A percentile compares a stretch with the other conserved stretches of the same genome.
Evolutionary conservation across 2,888 invertebrate genomes (phyloP).

Genomic region (Parnassius mnemosyne): DNA sequence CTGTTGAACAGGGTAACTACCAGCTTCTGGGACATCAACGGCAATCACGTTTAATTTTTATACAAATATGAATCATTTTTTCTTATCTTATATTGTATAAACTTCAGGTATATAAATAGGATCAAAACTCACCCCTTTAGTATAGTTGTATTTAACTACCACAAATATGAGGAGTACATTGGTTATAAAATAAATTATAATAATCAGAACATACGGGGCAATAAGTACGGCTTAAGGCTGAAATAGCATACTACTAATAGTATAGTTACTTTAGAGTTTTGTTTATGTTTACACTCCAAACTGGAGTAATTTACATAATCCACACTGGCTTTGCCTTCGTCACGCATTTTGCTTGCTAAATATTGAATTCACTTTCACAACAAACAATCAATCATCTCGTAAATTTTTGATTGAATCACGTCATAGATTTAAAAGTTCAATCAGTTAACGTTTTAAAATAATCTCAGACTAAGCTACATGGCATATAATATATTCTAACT

Average conservation of each 20-base stretch:
- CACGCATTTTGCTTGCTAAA: constrained; percentile 4
- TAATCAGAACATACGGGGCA: constrained; percentile 81
- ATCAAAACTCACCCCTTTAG: constrained; percentile 81
- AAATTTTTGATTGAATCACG: not conserved
- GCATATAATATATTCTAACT: not conserved
- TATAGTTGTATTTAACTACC: constrained; percentile 84
- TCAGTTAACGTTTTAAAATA: too few species aligned
- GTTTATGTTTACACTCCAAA: constrained; percentile 36
- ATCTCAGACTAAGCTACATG: too few species aligned
- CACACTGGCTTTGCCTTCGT: constrained; percentile 1
- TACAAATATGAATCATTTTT: too few species aligned
- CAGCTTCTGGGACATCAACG: too few species aligned
- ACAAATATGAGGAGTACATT: constrained; percentile 85
- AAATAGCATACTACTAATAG: too few species aligned
- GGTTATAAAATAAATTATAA: constrained; percentile 79
- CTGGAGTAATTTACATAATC: constrained; percentile 34
- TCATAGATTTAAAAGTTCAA: not conserved
- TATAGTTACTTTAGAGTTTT: too few species aligned
- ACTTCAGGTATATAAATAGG: too few species aligned
- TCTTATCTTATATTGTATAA: too few species aligned
- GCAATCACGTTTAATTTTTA: too few species aligned
- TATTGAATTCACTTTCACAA: too few species aligned
- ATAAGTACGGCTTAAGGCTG: constrained; percentile 77
- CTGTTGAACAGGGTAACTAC: too few species aligned
- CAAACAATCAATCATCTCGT: not conserved